Evolutionary conservation across 2,888 invertebrate genomes (phyloP).

Genomic region (Myathropa florea): DNA sequence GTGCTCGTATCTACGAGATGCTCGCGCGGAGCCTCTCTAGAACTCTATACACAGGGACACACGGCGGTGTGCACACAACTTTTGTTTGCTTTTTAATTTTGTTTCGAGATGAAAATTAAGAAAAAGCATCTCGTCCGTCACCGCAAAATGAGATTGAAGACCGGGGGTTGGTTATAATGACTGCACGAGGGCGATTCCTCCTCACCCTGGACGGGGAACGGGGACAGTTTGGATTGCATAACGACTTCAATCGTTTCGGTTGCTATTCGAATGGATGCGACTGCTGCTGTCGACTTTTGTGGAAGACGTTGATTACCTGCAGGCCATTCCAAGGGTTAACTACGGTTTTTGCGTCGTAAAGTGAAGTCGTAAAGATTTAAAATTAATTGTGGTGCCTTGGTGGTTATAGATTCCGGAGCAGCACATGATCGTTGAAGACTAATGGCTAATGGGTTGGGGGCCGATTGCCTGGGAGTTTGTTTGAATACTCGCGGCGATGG

Average conservation of each 20-base stretch:
- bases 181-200: not conserved
- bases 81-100: not conserved
- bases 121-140: not conserved
- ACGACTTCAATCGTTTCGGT: conserved; percentile 13
- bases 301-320: conserved; percentile 38
- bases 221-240: conserved; percentile 4
- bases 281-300: conserved; percentile 4
- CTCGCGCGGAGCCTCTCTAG: conserved; percentile 35
- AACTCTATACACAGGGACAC: conserved; percentile 4
- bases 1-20: conserved; percentile 4
- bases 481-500: not conserved
- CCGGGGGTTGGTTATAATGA: not conserved
- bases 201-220: no score
- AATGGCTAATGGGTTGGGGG: not conserved
- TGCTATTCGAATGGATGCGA: not conserved
- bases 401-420: conserved; percentile 19
- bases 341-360: conserved; percentile 6
- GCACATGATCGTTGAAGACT: not conserved
- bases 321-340: conserved; percentile 11
- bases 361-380: conserved; percentile 25
- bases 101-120: not conserved
- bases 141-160: not conserved
- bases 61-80: conserved; percentile 29
- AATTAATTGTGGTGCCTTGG: conserved; percentile 1
- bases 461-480: not conserved